A percentile compares a stretch with the other conserved stretches of the same genome.
Evolutionary conservation across 2,113 vertebrate species (phyloP).

Genomic region (Hypocryptadius cinnamomeus): DNA sequence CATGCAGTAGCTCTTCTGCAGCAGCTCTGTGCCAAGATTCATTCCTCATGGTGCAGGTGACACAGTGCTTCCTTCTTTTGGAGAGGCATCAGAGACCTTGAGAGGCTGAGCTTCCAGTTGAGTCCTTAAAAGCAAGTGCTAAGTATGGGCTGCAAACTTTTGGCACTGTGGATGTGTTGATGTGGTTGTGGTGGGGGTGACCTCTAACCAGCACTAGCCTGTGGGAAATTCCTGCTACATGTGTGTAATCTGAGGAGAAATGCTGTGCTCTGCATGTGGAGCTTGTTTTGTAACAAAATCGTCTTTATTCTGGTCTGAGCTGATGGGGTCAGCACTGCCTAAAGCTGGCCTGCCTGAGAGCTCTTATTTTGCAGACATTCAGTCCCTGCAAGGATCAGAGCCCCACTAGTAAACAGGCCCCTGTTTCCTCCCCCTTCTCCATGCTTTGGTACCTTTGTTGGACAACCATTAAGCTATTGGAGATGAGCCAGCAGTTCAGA

Average conservation of each 20-base stretch:
- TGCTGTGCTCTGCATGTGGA: neutral
- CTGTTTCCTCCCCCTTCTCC: neutral
- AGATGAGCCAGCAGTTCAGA: slow-evolving; percentile 20
- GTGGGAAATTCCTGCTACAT: neutral
- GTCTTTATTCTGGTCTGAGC: neutral
- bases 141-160: neutral
- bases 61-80: accelerated
- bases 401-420: neutral
- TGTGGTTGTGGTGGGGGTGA: neutral
- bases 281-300: neutral
- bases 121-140: neutral
- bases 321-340: neutral
- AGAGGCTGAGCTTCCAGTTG: neutral
- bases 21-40: neutral
- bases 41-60: neutral
- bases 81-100: neutral
- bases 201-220: neutral
- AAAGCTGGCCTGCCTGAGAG: neutral
- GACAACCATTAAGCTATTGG: neutral
- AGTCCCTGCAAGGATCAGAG: neutral
- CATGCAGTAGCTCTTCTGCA: neutral
- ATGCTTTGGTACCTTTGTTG: slow-evolving; percentile 28
- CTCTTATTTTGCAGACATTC: neutral
- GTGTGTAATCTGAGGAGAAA: neutral
- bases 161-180: neutral